These are phyloP conservation scores for Cyprinodon diabolis DNA, from an alignment of 2,797 vertebrate species.

Conservation along the genomic window DNA sequence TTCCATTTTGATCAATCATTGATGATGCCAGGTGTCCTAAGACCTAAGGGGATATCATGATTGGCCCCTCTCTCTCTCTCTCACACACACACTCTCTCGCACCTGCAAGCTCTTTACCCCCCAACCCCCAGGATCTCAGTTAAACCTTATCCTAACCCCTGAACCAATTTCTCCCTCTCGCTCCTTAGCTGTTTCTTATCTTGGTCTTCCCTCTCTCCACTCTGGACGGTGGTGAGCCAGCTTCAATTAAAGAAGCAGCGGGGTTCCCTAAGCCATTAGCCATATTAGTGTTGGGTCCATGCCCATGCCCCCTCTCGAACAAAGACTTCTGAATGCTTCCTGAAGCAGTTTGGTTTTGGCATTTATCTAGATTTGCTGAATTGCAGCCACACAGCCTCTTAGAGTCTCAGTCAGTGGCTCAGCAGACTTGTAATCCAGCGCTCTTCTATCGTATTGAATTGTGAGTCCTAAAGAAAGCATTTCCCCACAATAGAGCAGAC, in stretches of 20 bases:
- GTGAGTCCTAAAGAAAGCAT: conserved; percentile 5
- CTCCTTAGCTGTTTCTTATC: conserved; percentile 59
- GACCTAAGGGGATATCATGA: conserved; percentile 68
- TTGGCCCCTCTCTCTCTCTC: conserved; percentile 37
- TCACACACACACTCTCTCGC: conserved; percentile 8
- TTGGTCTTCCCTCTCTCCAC: conserved; percentile 35
- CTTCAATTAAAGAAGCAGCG: conserved; percentile 80
- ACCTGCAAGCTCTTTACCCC: conserved; percentile 36
- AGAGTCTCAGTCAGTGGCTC: conserved; percentile 26
- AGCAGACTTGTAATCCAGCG: conserved; percentile 16
- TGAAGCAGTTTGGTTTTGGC: conserved; percentile 48
- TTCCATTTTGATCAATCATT: conserved; percentile 80
- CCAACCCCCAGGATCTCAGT: conserved; percentile 52
- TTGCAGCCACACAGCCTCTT: conserved; percentile 37
- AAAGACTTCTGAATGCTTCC: conserved; percentile 65
- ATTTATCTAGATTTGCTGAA: conserved; percentile 49
- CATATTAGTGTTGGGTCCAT: conserved; percentile 74
- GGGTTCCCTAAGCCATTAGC: conserved; percentile 81
- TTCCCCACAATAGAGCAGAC: not conserved
- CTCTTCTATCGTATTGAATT: conserved; percentile 24
- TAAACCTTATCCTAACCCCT: conserved; percentile 43
- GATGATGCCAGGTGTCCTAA: conserved; percentile 81
- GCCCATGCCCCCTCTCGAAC: conserved; percentile 61
- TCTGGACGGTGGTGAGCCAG: conserved; percentile 66
- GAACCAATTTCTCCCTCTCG: conserved; percentile 25